Percentiles rank a stretch among this genome's conserved stretches.
Evolutionary conservation across 2,797 vertebrate species (phyloP).

Genomic region (Kryptopterus vitreolus): DNA sequence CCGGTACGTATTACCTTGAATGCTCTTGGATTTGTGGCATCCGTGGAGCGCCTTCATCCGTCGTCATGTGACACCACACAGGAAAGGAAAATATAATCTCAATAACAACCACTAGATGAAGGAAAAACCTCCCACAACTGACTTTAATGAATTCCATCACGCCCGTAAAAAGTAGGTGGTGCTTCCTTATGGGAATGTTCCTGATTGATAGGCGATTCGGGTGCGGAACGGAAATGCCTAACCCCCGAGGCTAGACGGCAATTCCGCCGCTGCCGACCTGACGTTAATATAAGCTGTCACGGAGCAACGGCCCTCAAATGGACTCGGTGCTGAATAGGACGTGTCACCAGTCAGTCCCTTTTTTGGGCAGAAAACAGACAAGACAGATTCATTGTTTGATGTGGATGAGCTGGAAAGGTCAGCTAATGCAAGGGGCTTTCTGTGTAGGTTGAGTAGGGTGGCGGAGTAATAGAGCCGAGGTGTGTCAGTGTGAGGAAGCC

Average conservation of each 20-base stretch:
- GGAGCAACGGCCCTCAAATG: slow-evolving; percentile 16
- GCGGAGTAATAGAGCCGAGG: slow-evolving; percentile 26
- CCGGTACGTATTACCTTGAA: neutral
- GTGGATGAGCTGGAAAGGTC: slow-evolving; percentile 50
- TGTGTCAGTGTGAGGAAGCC: slow-evolving; percentile 27
- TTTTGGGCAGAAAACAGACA: slow-evolving; percentile 44
- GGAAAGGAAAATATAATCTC: slow-evolving; percentile 38
- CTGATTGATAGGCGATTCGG: slow-evolving; percentile 41
- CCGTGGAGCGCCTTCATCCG: too few relatives aligned
- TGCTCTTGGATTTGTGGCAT: neutral
- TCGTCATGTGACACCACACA: too few relatives aligned
- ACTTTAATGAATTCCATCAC: slow-evolving; percentile 37
- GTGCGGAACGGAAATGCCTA: slow-evolving; percentile 38
- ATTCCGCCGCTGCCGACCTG: slow-evolving; percentile 52
- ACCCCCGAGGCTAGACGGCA: slow-evolving; percentile 35
- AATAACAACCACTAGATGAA: slow-evolving; percentile 34
- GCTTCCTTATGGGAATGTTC: slow-evolving; percentile 21
- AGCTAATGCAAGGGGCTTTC: slow-evolving; percentile 44
- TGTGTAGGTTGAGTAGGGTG: slow-evolving; percentile 15
- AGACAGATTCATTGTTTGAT: slow-evolving; percentile 51
- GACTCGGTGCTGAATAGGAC: slow-evolving; percentile 47
- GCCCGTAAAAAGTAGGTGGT: slow-evolving; percentile 35
- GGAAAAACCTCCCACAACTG: slow-evolving; percentile 38
- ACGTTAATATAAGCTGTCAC: slow-evolving; percentile 54
- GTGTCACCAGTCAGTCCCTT: slow-evolving; percentile 47